Evolutionary conservation across 2,113 vertebrate species (phyloP).

Genomic region (Periophthalmus modestus): DNA sequence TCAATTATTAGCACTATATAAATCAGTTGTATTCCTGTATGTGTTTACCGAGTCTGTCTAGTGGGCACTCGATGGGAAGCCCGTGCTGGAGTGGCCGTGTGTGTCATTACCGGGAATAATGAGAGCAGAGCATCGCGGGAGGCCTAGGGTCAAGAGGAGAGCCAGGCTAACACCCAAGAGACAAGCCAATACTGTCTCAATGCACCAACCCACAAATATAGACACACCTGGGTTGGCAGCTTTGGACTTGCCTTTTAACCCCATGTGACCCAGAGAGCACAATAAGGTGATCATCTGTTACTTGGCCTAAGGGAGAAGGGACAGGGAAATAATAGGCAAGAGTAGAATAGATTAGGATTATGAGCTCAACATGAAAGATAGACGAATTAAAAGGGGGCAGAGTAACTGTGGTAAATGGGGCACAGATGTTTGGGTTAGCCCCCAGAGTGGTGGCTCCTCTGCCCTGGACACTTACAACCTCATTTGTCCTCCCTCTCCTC

Average conservation of each 20-base stretch:
- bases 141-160: conserved; percentile 56
- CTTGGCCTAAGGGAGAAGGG: neutral
- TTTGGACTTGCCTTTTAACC: conserved; percentile 48
- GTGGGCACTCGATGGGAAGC: conserved; percentile 11
- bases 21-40: conserved; percentile 5
- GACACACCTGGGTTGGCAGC: conserved; percentile 34
- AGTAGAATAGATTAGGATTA: conserved; percentile 8
- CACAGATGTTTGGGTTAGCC: conserved; percentile 70
- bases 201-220: conserved; percentile 14
- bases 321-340: neutral
- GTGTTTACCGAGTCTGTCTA: conserved; percentile 15
- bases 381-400: conserved; percentile 40
- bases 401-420: conserved; percentile 59
- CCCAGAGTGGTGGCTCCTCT: conserved; percentile 62
- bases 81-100: conserved; percentile 69
- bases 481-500: conserved; percentile 34
- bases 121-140: conserved; percentile 47
- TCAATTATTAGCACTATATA: neutral
- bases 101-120: conserved; percentile 82
- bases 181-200: conserved; percentile 14
- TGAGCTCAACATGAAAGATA: conserved; percentile 10
- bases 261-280: conserved; percentile 28
- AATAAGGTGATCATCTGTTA: conserved; percentile 40
- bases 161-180: conserved; percentile 36
- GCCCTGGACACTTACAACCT: conserved; percentile 62